Conservation (phyloP, 2,888 invertebrate species). For the Oithona nana region DNA sequence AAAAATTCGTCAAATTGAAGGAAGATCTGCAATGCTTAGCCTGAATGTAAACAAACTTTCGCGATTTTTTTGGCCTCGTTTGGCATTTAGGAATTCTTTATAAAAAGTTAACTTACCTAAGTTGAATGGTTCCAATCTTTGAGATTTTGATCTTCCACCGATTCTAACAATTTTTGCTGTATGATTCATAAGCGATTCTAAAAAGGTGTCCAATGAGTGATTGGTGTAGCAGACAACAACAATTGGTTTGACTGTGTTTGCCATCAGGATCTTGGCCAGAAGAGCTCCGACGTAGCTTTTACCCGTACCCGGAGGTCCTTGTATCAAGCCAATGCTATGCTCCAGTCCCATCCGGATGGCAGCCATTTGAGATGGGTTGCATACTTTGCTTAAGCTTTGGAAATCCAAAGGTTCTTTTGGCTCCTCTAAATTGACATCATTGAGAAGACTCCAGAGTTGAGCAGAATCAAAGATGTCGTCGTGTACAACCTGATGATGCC, state of each 20-base stretch:
- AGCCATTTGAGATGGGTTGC: neutral
- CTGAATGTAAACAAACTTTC: no score
- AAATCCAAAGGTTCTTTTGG: no score
- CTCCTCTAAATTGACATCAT: no score
- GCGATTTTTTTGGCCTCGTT: no score
- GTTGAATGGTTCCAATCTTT: neutral
- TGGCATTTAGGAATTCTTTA: no score
- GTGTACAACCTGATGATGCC: no score
- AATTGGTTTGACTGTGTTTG: neutral
- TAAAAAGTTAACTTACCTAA: neutral
- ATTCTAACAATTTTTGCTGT: conserved; percentile 2
- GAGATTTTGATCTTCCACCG: neutral
- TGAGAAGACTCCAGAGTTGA: no score
- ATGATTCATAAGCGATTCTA: neutral
- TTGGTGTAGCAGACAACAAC: conserved; percentile 5
- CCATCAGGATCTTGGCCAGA: neutral
- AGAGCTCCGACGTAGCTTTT: conserved; percentile 1
- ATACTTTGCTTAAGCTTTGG: no score
- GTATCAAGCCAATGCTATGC: neutral
- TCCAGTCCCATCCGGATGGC: neutral
- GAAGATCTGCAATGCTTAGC: no score
- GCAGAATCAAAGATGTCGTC: no score
- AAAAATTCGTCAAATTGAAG: no score
- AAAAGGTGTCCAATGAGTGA: neutral
- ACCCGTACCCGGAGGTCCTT: conserved; percentile 9